These are phyloP conservation scores for Euwallacea fornicatus DNA, from an alignment of 1,140 invertebrate genomes.

Conservation along the genomic window DNA sequence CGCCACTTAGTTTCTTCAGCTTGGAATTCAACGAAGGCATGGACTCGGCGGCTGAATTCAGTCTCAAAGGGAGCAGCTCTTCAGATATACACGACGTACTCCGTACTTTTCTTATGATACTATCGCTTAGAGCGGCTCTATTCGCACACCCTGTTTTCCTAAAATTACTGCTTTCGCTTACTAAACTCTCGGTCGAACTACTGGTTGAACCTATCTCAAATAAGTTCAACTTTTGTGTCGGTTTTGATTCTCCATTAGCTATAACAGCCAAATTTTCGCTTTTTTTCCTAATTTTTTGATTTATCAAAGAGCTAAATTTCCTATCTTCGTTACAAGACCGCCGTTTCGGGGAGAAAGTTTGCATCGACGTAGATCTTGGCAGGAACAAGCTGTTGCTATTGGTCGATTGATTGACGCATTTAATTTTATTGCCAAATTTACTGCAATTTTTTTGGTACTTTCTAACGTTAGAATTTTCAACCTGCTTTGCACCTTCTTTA, in stretches of 20 bases:
- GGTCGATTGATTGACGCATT: too few species aligned
- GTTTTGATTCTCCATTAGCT: slow-evolving; percentile 23
- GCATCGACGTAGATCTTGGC: slow-evolving; percentile 43
- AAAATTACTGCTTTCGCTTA: slow-evolving; percentile 9
- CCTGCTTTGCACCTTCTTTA: too few species aligned
- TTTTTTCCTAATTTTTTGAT: slow-evolving; percentile 35
- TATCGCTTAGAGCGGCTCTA: slow-evolving; percentile 9
- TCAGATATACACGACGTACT: slow-evolving; percentile 63
- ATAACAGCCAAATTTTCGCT: slow-evolving; percentile 14
- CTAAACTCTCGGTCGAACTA: slow-evolving; percentile 42
- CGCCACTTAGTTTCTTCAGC: slow-evolving; percentile 49
- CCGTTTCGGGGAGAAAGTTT: slow-evolving; percentile 41
- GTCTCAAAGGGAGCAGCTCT: slow-evolving; percentile 47
- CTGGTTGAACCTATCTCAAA: slow-evolving; percentile 43
- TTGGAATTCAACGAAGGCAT: slow-evolving; percentile 64
- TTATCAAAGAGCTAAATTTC: slow-evolving; percentile 40
- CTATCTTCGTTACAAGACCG: slow-evolving; percentile 25
- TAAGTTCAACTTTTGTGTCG: slow-evolving; percentile 35
- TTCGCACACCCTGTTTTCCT: slow-evolving; percentile 37
- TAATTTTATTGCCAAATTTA: too few species aligned
- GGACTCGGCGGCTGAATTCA: slow-evolving; percentile 58
- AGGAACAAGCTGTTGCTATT: slow-evolving; percentile 3
- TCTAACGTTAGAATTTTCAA: too few species aligned
- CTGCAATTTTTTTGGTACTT: too few species aligned
- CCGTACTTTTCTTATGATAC: slow-evolving; percentile 59